phyloP scores from a whole-genome alignment of 1,140 invertebrate species.

The Cotesia glomerata region DNA sequence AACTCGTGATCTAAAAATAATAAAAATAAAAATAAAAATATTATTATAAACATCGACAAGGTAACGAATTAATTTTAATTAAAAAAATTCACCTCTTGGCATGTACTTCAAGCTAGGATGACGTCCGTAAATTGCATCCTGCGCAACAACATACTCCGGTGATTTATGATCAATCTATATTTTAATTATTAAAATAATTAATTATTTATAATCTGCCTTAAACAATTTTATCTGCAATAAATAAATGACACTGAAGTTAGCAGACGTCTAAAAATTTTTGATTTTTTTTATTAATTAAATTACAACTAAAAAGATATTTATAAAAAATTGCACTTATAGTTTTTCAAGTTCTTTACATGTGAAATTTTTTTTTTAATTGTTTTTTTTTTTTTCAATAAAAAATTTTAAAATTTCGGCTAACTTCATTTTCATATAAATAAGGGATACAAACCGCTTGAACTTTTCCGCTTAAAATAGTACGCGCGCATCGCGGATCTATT shows the following conservation, averaged over 20 bases:
- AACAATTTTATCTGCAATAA: not conserved
- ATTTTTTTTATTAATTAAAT: no score
- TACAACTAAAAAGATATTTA: no score
- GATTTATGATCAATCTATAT: slow-evolving; percentile 67
- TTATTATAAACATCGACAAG: not conserved
- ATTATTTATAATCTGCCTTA: slow-evolving; percentile 25
- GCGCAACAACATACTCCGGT: slow-evolving; percentile 68
- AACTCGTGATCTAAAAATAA: slow-evolving; percentile 73
- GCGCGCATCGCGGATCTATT: slow-evolving; percentile 81
- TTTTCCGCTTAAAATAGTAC: slow-evolving; percentile 74
- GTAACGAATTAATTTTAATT: no score
- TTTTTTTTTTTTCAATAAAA: no score
- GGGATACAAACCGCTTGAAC: slow-evolving; percentile 67
- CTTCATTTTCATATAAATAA: slow-evolving; percentile 20
- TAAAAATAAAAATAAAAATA: not conserved
- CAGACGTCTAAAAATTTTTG: no score
- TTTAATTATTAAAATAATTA: slow-evolving; percentile 25
- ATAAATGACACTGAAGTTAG: no score
- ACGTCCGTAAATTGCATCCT: slow-evolving; percentile 69
- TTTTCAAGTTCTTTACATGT: no score
- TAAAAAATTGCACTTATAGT: no score
- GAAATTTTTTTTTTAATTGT: no score
- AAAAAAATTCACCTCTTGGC: slow-evolving; percentile 61
- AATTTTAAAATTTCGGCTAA: not conserved
- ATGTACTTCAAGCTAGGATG: slow-evolving; percentile 75